Conservation (phyloP, 1,140 invertebrate species). For the Brachionus sp. region DNA sequence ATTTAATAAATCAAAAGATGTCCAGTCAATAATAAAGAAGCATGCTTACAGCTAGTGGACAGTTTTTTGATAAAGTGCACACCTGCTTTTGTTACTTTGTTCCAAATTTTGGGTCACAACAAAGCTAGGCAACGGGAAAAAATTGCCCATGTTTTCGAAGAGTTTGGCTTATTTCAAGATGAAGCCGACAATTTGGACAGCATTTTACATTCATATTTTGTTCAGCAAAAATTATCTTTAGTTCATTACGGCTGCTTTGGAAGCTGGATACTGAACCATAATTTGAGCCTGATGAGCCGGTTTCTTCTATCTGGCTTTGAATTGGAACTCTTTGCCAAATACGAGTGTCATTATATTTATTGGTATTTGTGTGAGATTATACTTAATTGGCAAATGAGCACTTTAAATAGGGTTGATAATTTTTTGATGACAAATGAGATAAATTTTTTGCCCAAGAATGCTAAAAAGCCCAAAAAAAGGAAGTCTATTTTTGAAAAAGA, state of each 20-base stretch:
- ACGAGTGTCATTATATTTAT: constrained; percentile 92
- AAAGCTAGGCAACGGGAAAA: constrained; percentile 87
- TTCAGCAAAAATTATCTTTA: constrained; percentile 68
- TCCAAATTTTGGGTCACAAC: constrained; percentile 91
- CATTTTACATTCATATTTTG: constrained; percentile 70
- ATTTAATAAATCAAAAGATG: constrained; percentile 47
- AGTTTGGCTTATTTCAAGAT: constrained; percentile 85
- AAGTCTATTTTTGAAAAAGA: constrained; percentile 66
- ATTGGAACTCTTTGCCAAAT: constrained; percentile 87
- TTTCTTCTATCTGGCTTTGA: constrained; percentile 90
- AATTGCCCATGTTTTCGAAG: constrained; percentile 79
- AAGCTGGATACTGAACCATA: constrained; percentile 92
- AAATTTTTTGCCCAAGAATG: constrained; percentile 34
- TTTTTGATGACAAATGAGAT: constrained; percentile 75
- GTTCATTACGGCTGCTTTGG: constrained; percentile 81
- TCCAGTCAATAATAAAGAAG: constrained; percentile 54
- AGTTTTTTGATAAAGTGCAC: constrained; percentile 80
- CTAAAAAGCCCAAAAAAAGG: constrained; percentile 30
- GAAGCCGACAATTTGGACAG: constrained; percentile 88
- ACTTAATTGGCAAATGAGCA: constrained; percentile 85
- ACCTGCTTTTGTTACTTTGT: constrained; percentile 76
- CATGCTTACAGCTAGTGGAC: constrained; percentile 80
- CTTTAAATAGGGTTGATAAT: constrained; percentile 79
- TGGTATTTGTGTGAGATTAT: constrained; percentile 94
- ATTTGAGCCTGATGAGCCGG: constrained; percentile 89